Evolutionary conservation across 2,113 vertebrate species (phyloP).

Genomic region (Litocranius walleri): DNA sequence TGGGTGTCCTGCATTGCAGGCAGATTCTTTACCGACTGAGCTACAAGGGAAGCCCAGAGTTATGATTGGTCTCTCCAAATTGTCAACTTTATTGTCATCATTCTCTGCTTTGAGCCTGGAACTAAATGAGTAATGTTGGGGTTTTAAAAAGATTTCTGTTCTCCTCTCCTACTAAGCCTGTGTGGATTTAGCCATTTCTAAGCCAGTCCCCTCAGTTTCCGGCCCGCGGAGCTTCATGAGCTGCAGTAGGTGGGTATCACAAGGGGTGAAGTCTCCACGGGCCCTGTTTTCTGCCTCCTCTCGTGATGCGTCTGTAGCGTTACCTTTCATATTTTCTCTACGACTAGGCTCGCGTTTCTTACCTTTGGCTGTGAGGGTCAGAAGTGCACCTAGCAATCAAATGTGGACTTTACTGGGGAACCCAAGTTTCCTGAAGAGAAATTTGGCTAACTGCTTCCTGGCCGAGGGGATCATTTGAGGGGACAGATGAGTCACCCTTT

Average conservation of each 20-base stretch:
- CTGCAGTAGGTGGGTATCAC: accelerated
- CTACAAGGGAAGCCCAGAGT: neutral
- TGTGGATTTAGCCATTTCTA: neutral
- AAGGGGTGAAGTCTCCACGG: neutral
- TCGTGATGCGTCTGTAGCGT: neutral
- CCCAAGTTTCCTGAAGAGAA: neutral
- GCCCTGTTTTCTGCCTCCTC: neutral
- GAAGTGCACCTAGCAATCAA: neutral
- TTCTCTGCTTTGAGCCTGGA: neutral
- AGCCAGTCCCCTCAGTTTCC: neutral
- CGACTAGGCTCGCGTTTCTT: neutral
- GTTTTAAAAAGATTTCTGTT: neutral
- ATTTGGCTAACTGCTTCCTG: neutral
- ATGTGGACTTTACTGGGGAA: neutral
- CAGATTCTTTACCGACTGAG: neutral
- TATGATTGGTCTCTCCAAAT: neutral
- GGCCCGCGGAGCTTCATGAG: neutral
- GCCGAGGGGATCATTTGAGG: neutral
- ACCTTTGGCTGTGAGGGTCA: neutral
- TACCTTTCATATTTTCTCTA: neutral
- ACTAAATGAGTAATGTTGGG: neutral
- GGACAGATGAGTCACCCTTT: accelerated
- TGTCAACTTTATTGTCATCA: neutral
- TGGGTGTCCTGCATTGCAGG: neutral
- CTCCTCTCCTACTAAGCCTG: neutral